Conservation (phyloP, 2,888 invertebrate genomes). For the Ametastegia equiseti region DNA sequence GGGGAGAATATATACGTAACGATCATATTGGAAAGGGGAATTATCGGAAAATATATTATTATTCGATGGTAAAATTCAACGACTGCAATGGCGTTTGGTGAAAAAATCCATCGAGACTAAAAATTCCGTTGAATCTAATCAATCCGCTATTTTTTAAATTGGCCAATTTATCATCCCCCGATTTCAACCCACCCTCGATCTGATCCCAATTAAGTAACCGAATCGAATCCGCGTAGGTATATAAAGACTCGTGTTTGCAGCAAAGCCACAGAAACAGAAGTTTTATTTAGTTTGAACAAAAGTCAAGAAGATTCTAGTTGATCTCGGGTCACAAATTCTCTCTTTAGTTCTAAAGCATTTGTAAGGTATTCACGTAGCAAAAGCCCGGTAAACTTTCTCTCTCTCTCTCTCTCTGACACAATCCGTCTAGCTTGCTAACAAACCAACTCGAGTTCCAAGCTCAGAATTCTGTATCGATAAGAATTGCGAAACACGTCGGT, state of each 20-base stretch:
- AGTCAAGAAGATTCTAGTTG: neutral
- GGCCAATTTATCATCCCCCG: slow-evolving; percentile 13
- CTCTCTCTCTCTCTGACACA: too few relatives aligned
- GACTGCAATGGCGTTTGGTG: neutral
- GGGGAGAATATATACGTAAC: too few relatives aligned
- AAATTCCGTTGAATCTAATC: slow-evolving; percentile 6
- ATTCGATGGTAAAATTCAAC: too few relatives aligned
- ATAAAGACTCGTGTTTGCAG: too few relatives aligned
- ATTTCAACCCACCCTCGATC: neutral
- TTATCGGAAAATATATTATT: too few relatives aligned
- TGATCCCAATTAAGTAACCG: neutral
- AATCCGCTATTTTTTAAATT: neutral
- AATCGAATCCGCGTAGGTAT: neutral
- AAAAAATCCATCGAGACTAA: neutral
- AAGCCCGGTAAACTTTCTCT: neutral
- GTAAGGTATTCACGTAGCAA: slow-evolving; percentile 17
- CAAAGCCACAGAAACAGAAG: neutral
- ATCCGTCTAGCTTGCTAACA: neutral
- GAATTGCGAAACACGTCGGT: neutral
- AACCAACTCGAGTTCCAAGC: neutral
- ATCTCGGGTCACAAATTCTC: neutral
- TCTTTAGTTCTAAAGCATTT: slow-evolving; percentile 11
- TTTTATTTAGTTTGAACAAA: slow-evolving; percentile 8
- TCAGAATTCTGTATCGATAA: neutral
- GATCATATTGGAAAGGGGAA: too few relatives aligned